Conservation (phyloP, 2,797 vertebrate species). For the Nasua narica region DNA sequence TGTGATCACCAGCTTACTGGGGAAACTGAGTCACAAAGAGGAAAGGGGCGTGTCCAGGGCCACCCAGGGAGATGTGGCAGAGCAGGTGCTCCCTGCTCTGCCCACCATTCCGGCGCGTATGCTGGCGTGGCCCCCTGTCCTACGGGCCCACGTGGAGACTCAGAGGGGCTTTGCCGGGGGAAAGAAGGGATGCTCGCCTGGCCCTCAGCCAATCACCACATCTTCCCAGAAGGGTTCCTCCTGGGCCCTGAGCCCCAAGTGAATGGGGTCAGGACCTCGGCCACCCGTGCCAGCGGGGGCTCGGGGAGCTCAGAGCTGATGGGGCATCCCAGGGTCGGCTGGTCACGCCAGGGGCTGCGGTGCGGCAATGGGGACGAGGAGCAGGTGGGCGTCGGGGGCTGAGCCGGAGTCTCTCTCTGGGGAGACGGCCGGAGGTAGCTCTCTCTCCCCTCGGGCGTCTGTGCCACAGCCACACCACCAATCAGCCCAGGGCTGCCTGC, state of each 20-base stretch:
- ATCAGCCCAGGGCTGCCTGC: neutral
- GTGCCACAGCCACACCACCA: accelerated
- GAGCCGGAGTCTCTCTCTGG: accelerated
- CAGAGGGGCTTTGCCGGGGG: neutral
- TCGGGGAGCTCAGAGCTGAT: neutral
- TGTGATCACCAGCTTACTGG: neutral
- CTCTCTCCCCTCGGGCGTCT: neutral
- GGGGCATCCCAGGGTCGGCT: neutral
- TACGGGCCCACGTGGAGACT: neutral
- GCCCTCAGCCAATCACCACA: neutral
- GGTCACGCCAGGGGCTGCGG: neutral
- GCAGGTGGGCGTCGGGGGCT: neutral
- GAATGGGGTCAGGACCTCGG: neutral
- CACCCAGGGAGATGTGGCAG: too few relatives aligned
- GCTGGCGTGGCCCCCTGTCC: neutral
- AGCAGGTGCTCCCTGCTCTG: too few relatives aligned
- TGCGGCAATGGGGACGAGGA: accelerated
- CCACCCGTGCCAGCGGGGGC: neutral
- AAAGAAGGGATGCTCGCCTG: neutral
- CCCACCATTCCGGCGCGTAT: neutral
- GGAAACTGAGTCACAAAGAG: neutral
- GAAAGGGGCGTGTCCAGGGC: neutral
- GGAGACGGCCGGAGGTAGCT: neutral
- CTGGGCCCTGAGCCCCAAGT: neutral
- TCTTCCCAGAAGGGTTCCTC: neutral